Evolutionary conservation across 2,888 invertebrate genomes (phyloP).

Genomic region (Drosophila paranaensis): DNA sequence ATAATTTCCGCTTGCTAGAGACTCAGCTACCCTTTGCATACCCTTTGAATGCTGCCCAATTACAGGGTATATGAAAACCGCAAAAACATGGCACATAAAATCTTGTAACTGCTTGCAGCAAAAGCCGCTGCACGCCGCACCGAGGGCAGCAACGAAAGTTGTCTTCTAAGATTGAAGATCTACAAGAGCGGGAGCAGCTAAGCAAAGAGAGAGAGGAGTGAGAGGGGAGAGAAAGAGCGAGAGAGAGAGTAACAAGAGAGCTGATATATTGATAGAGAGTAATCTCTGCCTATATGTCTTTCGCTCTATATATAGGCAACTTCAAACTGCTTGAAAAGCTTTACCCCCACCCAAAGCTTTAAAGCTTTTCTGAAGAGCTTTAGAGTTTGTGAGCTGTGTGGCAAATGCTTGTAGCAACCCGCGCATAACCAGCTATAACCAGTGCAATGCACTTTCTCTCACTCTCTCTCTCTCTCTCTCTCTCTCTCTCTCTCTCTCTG

Average conservation of each 20-base stretch:
- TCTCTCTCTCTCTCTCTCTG: conserved; percentile 9
- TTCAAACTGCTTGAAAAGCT: too few species aligned
- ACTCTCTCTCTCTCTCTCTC: conserved; percentile 1
- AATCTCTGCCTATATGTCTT: too few species aligned
- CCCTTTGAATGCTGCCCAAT: not conserved
- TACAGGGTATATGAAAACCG: conserved; percentile 16
- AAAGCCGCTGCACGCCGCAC: conserved; percentile 25
- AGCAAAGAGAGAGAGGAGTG: too few species aligned
- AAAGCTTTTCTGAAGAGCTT: not conserved
- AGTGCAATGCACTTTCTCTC: conserved; percentile 46
- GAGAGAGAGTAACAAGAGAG: too few species aligned
- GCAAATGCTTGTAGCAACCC: conserved; percentile 17
- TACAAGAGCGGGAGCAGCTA: too few species aligned
- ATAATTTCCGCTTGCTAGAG: not conserved
- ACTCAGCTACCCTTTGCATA: not conserved
- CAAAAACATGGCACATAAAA: conserved; percentile 17
- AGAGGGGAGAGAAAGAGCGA: too few species aligned
- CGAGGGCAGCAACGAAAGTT: conserved; percentile 20
- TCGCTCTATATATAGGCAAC: too few species aligned
- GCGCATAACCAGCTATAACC: conserved; percentile 47
- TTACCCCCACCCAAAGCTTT: not conserved
- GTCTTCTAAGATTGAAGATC: not conserved
- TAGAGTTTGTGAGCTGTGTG: not conserved
- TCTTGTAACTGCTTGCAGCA: not conserved
- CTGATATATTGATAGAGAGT: too few species aligned